These are phyloP conservation scores for Drosophila borealis DNA, from an alignment of 2,888 invertebrate genomes.

Conservation along the genomic window DNA sequence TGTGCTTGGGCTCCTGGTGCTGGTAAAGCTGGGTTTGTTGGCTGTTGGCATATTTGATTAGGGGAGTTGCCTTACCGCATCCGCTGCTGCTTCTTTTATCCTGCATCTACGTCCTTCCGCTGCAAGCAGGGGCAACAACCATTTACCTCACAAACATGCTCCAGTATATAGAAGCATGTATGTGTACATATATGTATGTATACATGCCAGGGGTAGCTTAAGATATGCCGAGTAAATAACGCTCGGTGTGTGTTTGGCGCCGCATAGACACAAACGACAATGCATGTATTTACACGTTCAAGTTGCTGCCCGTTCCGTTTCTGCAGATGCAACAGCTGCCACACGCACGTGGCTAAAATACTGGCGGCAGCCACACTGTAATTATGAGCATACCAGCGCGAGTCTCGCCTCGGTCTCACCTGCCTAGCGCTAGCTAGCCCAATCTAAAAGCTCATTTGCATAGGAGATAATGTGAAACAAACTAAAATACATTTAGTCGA, in stretches of 20 bases:
- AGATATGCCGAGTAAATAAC: conserved; percentile 49
- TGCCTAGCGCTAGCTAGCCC: conserved; percentile 12
- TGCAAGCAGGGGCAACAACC: conserved; percentile 29
- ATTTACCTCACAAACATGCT: conserved; percentile 27
- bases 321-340: conserved; percentile 60
- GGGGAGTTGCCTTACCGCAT: conserved; percentile 75
- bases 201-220: conserved; percentile 44
- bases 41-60: conserved; percentile 64
- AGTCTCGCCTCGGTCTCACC: conserved; percentile 30
- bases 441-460: conserved; percentile 1
- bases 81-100: conserved; percentile 62
- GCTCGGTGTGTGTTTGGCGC: conserved; percentile 43
- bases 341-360: conserved; percentile 51
- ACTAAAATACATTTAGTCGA: neutral
- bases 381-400: conserved; percentile 16
- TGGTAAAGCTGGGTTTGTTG: conserved; percentile 1
- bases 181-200: neutral
- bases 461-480: neutral
- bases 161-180: conserved; percentile 1
- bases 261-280: conserved; percentile 34
- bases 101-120: conserved; percentile 64
- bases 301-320: conserved; percentile 2
- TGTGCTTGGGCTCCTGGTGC: conserved; percentile 20
- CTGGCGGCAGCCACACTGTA: conserved; percentile 18
- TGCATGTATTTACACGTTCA: conserved; percentile 2